Evolutionary conservation across 1,140 invertebrate species (phyloP), one percentile per base, ranked within the genome.

Genomic region (Penaeus chinensis): DNA sequence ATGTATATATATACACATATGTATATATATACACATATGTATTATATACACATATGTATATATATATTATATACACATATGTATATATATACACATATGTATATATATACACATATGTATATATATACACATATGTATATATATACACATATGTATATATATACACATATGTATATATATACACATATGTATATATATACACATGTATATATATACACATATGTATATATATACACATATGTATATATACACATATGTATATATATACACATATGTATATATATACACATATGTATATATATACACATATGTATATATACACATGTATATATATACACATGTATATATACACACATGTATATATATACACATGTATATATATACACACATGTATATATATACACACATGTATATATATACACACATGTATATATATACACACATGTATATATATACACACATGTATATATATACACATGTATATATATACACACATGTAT

Each of bases 71-170:
- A 71, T 24, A n/a, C 24, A 71, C 37, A 42, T 71, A n/a, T 24
- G 24, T 71, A n/a, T 18, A 71, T 71, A 22, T n/a, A 69, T 69
- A 22, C 13, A 69, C 20, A 22, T 69, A 69, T n/a, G 13, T 69
- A 69, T n/a, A 22, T 69, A 69, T n/a, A 22, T 69, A 69, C 20
- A 22, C 7, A 69, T 69, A 22, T 69, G 22, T 69, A 22, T n/a
- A 69, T 69, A 22, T n/a, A 69, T 69, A 69, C 20, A 69, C 22
- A 69, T n/a, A 69, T 69, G 22, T 69, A 69, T 69, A 69, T 69
- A 69, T n/a, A 69, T 69, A 69, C 20, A 69, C 22, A 69, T 5
- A 47, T 47, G 4, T 5, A 47, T 47, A 47, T 47, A 47, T 47
- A 47, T 47, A 47, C 11, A 47, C 4, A 47, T 5, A 69, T 20